These are phyloP conservation scores for Passer montanus DNA, from an alignment of 2,113 vertebrate species.

Conservation along the genomic window DNA sequence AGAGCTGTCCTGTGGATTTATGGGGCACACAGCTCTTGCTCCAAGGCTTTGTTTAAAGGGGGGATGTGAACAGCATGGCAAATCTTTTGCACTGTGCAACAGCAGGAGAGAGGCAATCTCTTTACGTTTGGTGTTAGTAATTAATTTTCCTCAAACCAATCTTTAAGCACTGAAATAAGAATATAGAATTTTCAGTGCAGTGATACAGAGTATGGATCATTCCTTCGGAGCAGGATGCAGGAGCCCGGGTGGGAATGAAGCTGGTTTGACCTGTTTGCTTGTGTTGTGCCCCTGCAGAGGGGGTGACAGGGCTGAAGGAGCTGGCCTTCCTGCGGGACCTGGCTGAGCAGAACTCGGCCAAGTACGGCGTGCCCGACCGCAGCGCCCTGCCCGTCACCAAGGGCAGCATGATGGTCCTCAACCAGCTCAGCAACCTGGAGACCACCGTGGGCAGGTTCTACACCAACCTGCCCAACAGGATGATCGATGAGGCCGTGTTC, in stretches of 20 bases:
- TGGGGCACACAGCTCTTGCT: background rate
- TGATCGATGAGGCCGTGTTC: slow-evolving; percentile 95
- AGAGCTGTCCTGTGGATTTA: slow-evolving; percentile 12
- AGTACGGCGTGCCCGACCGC: slow-evolving; percentile 87
- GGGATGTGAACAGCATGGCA: background rate
- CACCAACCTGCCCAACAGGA: slow-evolving; percentile 95
- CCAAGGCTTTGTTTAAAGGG: background rate
- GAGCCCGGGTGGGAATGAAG: background rate
- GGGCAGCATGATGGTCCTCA: slow-evolving; percentile 99
- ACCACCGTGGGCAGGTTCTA: slow-evolving; percentile 96
- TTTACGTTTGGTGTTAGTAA: background rate
- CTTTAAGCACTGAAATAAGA: background rate
- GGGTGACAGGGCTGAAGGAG: slow-evolving; percentile 94
- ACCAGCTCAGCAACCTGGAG: slow-evolving; percentile 97
- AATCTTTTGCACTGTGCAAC: background rate
- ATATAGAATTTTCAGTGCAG: fast-evolving
- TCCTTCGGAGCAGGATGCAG: background rate
- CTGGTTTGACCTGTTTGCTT: background rate
- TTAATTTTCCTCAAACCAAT: background rate
- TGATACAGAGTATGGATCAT: fast-evolving
- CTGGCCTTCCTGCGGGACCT: slow-evolving; percentile 95
- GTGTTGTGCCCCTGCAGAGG: slow-evolving; percentile 73
- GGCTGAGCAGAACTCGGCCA: slow-evolving; percentile 92
- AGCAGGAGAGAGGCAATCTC: background rate
- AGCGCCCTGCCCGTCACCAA: slow-evolving; percentile 84